Conservation (phyloP, 2,888 invertebrate genomes). For the Stramonita haemastoma region DNA sequence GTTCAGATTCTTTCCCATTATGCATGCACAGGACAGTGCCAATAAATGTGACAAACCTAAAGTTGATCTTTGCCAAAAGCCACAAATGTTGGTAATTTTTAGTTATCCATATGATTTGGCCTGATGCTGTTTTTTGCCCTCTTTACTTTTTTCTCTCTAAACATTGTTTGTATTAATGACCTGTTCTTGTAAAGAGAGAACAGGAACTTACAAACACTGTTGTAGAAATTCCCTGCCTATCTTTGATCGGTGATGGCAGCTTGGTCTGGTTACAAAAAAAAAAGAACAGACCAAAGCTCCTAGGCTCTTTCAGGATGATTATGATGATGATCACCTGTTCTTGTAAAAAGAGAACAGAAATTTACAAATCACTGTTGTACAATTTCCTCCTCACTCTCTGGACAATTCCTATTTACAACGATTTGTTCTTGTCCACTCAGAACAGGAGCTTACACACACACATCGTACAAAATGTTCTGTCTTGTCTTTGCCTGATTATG, state of each 20-base stretch:
- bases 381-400: background rate
- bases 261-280: background rate
- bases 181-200: conserved; percentile 35
- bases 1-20: no score
- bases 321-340: background rate
- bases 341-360: conserved; percentile 32
- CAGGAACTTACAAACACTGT: conserved; percentile 36
- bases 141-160: background rate
- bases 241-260: background rate
- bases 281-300: no score
- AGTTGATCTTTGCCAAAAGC: no score
- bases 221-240: conserved; percentile 1
- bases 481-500: background rate
- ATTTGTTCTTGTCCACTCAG: conserved; percentile 24
- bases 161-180: background rate
- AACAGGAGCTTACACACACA: conserved; percentile 26
- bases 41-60: no score
- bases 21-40: no score
- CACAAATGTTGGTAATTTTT: no score
- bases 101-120: no score
- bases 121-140: no score
- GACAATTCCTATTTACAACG: background rate
- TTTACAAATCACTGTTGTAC: conserved; percentile 31
- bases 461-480: background rate
- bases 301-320: no score